Conservation (phyloP, 2,888 invertebrate species). For the Choreutis nemorana region DNA sequence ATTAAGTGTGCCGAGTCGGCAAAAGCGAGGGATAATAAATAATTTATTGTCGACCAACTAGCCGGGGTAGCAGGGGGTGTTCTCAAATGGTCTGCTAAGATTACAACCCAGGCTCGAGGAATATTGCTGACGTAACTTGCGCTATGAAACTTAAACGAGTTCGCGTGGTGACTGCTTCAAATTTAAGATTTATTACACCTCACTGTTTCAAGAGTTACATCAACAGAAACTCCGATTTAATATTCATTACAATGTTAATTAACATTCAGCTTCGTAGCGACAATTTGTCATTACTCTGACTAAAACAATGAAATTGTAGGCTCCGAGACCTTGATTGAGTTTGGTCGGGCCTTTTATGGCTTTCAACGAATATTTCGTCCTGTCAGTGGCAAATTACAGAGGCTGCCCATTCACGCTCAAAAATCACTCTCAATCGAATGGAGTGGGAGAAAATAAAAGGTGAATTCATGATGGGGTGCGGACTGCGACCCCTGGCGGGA, state of each 20-base stretch:
- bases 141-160: conserved; percentile 40
- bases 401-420: conserved; percentile 62
- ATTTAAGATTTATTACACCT: conserved; percentile 5
- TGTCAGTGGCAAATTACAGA: conserved; percentile 59
- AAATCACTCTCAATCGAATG: conserved; percentile 62
- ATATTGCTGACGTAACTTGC: conserved; percentile 41
- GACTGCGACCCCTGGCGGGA: conserved; percentile 38
- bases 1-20: conserved; percentile 51
- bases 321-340: conserved; percentile 42
- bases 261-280: too few relatives aligned
- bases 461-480: conserved; percentile 56
- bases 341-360: conserved; percentile 54
- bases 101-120: conserved; percentile 41
- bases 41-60: conserved; percentile 61
- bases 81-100: conserved; percentile 44
- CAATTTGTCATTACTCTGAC: conserved; percentile 2
- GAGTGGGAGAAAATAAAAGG: conserved; percentile 63
- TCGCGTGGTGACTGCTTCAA: conserved; percentile 26
- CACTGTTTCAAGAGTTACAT: too few relatives aligned
- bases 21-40: conserved; percentile 52
- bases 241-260: too few relatives aligned
- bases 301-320: conserved; percentile 24
- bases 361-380: conserved; percentile 56
- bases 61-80: conserved; percentile 43
- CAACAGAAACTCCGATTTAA: too few relatives aligned